Evolutionary conservation across 2,113 vertebrate genomes (phyloP).

Genomic region (Vulpes ferrilata): DNA sequence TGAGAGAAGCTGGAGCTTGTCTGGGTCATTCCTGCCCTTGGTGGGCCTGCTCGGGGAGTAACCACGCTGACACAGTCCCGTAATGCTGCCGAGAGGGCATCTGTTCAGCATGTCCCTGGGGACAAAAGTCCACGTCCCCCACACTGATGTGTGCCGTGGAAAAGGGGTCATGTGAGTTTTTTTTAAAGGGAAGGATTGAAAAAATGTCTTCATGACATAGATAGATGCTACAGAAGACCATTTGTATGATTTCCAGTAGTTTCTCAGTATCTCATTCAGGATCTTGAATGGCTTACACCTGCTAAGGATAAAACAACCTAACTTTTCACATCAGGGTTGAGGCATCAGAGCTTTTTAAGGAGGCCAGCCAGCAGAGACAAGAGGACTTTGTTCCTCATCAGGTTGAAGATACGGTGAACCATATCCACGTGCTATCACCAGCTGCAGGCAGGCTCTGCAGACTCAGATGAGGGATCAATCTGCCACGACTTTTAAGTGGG

Average conservation of each 20-base stretch:
- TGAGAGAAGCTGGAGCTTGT: background rate
- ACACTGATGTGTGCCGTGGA: accelerated
- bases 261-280: background rate
- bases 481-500: accelerated
- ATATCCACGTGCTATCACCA: accelerated
- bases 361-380: background rate
- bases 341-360: no score
- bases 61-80: no score
- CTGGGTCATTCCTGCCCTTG: background rate
- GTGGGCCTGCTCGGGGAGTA: background rate
- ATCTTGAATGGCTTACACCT: background rate
- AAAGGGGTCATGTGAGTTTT: background rate
- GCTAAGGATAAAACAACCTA: background rate
- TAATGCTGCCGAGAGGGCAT: no score
- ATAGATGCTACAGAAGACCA: background rate
- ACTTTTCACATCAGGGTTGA: background rate
- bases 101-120: accelerated
- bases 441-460: background rate
- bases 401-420: background rate
- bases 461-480: accelerated
- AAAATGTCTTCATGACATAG: background rate
- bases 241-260: background rate
- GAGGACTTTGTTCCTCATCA: background rate
- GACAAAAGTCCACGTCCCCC: no score
- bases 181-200: background rate